phyloP scores from a whole-genome alignment of 23 tunicate genomes.

The Clavelina lepadiformis region DNA sequence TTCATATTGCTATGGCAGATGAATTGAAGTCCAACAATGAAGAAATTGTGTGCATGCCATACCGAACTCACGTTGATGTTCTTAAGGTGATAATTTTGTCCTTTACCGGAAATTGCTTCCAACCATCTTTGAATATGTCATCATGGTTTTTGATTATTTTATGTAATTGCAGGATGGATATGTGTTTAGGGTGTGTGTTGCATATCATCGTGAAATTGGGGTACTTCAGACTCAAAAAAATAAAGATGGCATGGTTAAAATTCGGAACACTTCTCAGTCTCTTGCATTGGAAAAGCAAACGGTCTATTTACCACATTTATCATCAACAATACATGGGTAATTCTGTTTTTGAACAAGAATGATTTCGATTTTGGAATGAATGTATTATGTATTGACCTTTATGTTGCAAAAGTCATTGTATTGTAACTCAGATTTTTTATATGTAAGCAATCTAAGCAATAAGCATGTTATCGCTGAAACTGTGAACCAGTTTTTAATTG shows the following conservation, averaged over 20 bases:
- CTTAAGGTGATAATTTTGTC: conserved; percentile 52
- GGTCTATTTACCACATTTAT: conserved; percentile 22
- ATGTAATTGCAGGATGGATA: conserved; percentile 49
- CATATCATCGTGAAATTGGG: conserved; percentile 52
- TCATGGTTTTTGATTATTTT: too few species aligned
- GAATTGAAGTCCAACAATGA: conserved; percentile 20
- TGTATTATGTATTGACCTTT: too few species aligned
- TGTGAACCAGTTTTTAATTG: too few species aligned
- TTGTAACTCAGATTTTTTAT: too few species aligned
- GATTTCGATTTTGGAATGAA: too few species aligned
- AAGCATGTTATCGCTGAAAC: too few species aligned
- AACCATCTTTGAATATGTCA: too few species aligned
- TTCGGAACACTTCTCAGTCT: conserved; percentile 36
- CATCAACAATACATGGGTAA: conserved; percentile 57
- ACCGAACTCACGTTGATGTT: conserved; percentile 29
- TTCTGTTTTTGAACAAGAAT: conserved; percentile 1
- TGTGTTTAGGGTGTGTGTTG: conserved; percentile 54
- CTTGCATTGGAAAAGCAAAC: conserved; percentile 43
- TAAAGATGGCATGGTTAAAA: conserved; percentile 47
- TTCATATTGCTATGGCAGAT: conserved; percentile 49
- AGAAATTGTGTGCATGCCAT: conserved; percentile 21
- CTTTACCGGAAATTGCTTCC: too few species aligned
- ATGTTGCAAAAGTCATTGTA: too few species aligned
- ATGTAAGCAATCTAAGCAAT: too few species aligned
- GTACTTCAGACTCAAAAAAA: conserved; percentile 33